Conservation (phyloP, 2,113 vertebrate genomes). For the Haplochromis vanheusdeni region DNA sequence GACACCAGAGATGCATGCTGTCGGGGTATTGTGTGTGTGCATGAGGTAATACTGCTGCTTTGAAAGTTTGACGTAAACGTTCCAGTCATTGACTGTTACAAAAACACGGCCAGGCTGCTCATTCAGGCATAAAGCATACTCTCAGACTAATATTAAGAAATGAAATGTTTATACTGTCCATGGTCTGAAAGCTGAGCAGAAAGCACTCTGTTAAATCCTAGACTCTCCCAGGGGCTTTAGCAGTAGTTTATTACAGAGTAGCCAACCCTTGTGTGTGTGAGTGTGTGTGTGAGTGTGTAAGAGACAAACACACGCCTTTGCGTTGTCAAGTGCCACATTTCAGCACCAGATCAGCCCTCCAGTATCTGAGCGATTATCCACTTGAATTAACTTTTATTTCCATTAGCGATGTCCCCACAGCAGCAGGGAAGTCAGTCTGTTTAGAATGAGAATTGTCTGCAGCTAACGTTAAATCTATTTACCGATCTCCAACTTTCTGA, state of each 20-base stretch:
- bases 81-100: neutral
- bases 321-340: neutral
- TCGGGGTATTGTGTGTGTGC: neutral
- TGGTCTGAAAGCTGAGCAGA: neutral
- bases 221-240: neutral
- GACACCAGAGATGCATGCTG: neutral
- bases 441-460: neutral
- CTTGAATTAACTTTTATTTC: neutral
- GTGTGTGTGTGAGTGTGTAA: neutral
- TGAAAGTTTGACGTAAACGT: neutral
- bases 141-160: neutral
- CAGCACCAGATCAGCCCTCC: neutral
- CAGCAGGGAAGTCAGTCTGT: neutral
- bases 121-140: neutral
- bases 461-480: neutral
- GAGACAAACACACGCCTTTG: neutral
- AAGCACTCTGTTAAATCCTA: neutral
- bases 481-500: neutral
- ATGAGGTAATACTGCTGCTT: neutral
- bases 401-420: neutral
- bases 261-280: neutral
- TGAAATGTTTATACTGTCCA: neutral
- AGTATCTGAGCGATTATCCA: neutral
- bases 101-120: neutral
- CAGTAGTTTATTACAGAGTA: neutral